phyloP scores from a whole-genome alignment of 2,797 vertebrate genomes.

The Sebastes melanostomus region DNA sequence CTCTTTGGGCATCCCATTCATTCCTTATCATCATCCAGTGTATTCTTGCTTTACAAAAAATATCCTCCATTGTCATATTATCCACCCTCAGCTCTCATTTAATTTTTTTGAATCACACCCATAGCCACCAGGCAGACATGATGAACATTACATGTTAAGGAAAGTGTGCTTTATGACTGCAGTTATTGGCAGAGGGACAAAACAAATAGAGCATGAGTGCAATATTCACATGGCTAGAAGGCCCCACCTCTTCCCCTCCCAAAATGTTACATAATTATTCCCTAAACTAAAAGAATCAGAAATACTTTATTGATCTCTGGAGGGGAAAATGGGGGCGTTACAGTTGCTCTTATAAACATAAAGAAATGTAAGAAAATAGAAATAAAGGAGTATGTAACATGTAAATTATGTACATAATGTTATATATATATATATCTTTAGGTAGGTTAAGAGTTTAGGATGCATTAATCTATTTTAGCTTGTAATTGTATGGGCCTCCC shows the following conservation, averaged over 20 bases:
- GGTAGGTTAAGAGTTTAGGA: not conserved
- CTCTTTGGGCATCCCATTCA: not conserved
- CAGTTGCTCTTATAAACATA: no score
- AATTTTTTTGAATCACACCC: not conserved
- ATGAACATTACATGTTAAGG: not conserved
- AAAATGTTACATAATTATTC: not conserved
- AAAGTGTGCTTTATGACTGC: not conserved
- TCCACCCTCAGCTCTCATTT: not conserved
- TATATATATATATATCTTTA: not conserved
- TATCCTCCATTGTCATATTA: not conserved
- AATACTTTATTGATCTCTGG: no score
- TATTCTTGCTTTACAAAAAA: not conserved
- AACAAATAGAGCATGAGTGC: not conserved
- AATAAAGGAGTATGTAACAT: not conserved
- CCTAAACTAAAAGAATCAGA: not conserved
- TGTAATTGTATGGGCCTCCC: not conserved
- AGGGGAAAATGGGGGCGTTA: rapidly evolving
- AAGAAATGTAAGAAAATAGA: no score
- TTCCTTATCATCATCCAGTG: not conserved
- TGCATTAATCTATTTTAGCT: not conserved
- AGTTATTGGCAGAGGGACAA: not conserved
- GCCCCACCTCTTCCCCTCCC: not conserved
- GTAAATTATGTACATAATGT: not conserved
- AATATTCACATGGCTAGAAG: not conserved
- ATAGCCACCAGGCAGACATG: not conserved